Base-by-base conservation (phyloP, 2,888 invertebrate species). In the Himalopsyche tibetana region DNA sequence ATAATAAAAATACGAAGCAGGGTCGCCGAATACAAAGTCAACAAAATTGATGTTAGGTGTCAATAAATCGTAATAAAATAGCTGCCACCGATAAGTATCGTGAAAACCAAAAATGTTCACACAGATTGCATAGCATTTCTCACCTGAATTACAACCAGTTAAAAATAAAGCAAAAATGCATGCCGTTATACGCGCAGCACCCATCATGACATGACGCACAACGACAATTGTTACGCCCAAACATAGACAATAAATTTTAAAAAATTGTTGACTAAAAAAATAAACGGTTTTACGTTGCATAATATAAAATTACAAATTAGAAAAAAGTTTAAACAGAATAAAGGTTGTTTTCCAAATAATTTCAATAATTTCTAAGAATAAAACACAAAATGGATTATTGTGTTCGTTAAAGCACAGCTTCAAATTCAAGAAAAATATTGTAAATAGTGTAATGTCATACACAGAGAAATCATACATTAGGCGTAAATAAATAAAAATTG, bases 181-280 rank as follows among this genome's bases (percentile, higher is more conserved):
- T 83, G 83, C 83, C 81, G 87, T 82, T 79, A 83, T 85, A 55
- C 82, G 45, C 15, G 55, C 69, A 74, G 83, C 87, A 82, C 87
- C 87, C 87, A 87, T 87, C 84, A 87, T 87, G 87, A 87, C 87
- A 87, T 87, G 87, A 87, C 87, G 87, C 87, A 87, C 85, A 85
- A 85, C 87, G 82, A 84, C 84, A 82, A 82, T 28, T 80, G 85
- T 84, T 86, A 86, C 86, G 86, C 86, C 86, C 86, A 69, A 83
- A 69, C 83, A 82, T 80, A 85, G 63, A 84, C 84, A 83, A 80
- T 5, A 3, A 36, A 28, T 28, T 28, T 74, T 74, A 4, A 38
- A 38, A 74, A 74, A 12, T 11, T 36, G n/a, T 36, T 36, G 17
- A 74, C 38, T 38, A 38, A 51, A 51, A 51, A 51, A 51, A 51